Conservation (phyloP, 2,797 vertebrate species). For the Esox masquinongy region DNA sequence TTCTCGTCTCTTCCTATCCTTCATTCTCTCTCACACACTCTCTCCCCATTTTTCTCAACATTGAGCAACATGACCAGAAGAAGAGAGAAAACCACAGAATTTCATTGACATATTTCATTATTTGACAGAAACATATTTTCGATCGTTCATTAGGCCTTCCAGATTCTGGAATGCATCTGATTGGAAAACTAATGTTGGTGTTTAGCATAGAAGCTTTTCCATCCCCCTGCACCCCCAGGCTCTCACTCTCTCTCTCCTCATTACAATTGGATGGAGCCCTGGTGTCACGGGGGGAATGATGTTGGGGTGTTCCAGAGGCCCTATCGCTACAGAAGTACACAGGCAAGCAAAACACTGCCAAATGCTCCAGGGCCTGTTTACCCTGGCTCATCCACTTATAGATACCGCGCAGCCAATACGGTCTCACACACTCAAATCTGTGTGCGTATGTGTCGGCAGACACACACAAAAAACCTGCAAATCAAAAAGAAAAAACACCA, state of each 20-base stretch:
- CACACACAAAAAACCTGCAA: neutral
- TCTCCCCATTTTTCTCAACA: neutral
- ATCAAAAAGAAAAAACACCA: too few species aligned
- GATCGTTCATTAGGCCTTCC: neutral
- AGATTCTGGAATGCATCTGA: neutral
- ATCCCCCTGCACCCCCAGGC: neutral
- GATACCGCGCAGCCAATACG: neutral
- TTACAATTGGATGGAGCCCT: neutral
- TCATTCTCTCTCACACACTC: neutral
- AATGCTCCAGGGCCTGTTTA: neutral
- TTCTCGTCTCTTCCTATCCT: neutral
- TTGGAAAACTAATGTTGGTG: neutral
- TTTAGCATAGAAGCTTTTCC: constrained; percentile 12
- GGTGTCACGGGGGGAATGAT: neutral
- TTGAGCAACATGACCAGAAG: neutral
- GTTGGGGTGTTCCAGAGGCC: neutral
- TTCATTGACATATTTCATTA: neutral
- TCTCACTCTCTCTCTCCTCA: neutral
- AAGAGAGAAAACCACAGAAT: neutral
- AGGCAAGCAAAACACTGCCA: neutral
- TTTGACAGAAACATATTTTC: neutral
- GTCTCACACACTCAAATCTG: neutral
- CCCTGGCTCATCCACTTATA: neutral
- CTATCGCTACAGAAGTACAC: neutral
- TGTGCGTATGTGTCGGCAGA: too few species aligned